phyloP scores from a whole-genome alignment of 1,140 invertebrate species.

The Heliconius hewitsoni region DNA sequence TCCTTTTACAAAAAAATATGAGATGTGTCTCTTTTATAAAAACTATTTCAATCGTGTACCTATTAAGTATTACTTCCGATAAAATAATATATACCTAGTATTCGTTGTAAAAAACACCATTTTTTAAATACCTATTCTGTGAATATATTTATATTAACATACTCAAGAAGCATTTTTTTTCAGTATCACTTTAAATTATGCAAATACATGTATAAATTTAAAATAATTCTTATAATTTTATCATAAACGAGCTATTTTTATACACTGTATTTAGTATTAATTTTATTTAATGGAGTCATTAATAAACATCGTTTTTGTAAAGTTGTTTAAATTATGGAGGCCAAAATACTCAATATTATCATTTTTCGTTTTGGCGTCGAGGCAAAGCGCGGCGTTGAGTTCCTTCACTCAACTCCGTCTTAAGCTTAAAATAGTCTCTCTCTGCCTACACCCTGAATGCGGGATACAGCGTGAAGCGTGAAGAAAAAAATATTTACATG shows the following conservation, averaged over 20 bases:
- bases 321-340: background rate
- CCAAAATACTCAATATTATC: too few species aligned
- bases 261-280: background rate
- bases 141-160: background rate
- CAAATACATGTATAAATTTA: background rate
- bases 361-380: too few species aligned
- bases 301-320: background rate
- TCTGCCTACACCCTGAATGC: too few species aligned
- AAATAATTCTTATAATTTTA: constrained; percentile 1
- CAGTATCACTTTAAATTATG: background rate
- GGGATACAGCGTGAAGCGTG: too few species aligned
- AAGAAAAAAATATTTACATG: background rate
- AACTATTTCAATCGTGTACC: background rate
- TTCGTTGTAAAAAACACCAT: background rate
- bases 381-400: too few species aligned
- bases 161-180: background rate
- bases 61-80: background rate
- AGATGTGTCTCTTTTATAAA: too few species aligned
- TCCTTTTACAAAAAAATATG: too few species aligned
- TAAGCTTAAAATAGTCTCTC: too few species aligned
- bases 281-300: background rate
- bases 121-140: background rate
- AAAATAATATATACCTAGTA: background rate
- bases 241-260: constrained; percentile 8
- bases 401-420: too few species aligned